Base-by-base conservation (phyloP, 2,113 vertebrate genomes). In the Entosphenus tridentatus region DNA sequence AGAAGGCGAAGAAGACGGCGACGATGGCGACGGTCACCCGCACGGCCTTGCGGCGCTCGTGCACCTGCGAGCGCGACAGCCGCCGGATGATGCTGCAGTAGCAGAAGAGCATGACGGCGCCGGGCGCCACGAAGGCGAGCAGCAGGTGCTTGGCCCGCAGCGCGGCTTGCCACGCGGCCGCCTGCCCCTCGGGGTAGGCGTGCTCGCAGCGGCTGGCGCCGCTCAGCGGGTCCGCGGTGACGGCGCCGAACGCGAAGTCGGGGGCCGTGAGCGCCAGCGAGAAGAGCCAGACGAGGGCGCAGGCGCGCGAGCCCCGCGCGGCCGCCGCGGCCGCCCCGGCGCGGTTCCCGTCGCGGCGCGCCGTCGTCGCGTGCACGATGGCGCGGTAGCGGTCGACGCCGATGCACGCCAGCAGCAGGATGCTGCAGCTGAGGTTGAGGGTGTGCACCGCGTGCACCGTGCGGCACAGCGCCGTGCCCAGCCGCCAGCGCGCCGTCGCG, bases 11-110 rank as follows among this genome's bases (percentile, higher is more conserved):
- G 65, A 84, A 84, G 0, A 74, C 79, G 3, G 73, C 57, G 65
- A 84, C 80, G 71, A 84, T 81, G 0, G 75, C 72, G 8, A 81
- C 74, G 59, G 83, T 83, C 68, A 84, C 79, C 55, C 76, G 76
- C 82, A 83, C 84, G 70, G 83, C 83, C 11, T 77, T 75, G 67
- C 83, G 80, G 72, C 81, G 82, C 69, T 73, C 74, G 75, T 82
- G 83, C 12, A 80, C 75, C 1, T 79, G 76, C 0, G 80, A 81
- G n/a, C 56, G 76, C 70, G 82, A 71, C 67, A 84, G 76, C 70
- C 77, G 75, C 0, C 10, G 65, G 3, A 81, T n/a, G 1, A 79
- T 83, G 70, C 81, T 3, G 57, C 79, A 71, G 68, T 84, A 84
- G 76, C 80, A 84, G 12, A 18, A 12, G 2, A 80, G 6, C 83